phyloP scores from a whole-genome alignment of 64 coral and sea anemone genomes.

The Astreopora myriophthalma region DNA sequence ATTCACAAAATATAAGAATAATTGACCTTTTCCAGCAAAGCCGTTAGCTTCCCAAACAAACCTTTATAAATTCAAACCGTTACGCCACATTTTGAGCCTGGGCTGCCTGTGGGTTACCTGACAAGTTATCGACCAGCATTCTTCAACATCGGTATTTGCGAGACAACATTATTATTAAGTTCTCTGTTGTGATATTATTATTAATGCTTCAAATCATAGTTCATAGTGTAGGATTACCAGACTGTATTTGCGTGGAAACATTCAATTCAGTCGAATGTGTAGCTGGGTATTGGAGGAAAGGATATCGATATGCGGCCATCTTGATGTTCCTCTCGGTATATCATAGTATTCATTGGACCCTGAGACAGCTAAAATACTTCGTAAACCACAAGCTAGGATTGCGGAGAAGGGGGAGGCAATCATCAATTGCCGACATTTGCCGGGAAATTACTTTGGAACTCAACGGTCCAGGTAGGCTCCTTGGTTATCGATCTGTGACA shows the following conservation, averaged over 20 bases:
- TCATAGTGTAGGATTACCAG: not conserved
- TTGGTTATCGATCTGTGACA: not conserved
- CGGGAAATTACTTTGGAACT: not conserved
- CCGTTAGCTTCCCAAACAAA: no score
- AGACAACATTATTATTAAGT: not conserved
- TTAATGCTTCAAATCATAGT: not conserved
- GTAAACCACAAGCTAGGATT: not conserved
- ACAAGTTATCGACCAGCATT: no score
- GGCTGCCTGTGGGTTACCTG: no score
- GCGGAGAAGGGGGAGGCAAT: not conserved
- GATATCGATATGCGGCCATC: not conserved
- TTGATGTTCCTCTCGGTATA: not conserved
- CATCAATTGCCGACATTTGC: not conserved
- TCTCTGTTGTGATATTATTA: not conserved
- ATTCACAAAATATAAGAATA: no score
- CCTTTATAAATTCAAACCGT: no score
- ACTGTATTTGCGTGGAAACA: not conserved
- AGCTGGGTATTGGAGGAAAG: not conserved
- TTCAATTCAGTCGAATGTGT: constrained; percentile 5
- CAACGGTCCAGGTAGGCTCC: not conserved
- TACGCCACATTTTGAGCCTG: no score
- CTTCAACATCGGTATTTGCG: no score
- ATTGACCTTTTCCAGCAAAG: no score
- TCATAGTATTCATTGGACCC: not conserved
- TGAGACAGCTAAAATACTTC: not conserved